Base-by-base conservation (phyloP, 2,888 invertebrate genomes). In the Drosophila paramelanica region DNA sequence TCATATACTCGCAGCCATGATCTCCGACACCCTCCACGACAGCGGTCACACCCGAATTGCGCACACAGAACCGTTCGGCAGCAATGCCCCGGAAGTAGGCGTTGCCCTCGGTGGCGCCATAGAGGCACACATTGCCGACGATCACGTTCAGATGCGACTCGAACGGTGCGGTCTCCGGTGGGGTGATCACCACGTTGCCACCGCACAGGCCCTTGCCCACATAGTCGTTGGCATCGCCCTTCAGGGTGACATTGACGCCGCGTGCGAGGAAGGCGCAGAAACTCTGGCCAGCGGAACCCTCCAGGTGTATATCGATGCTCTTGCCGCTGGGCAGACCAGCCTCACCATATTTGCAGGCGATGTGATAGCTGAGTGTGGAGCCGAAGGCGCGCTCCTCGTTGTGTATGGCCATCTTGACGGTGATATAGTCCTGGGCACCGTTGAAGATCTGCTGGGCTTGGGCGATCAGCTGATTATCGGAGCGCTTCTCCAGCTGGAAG, bases 1-100 rank as follows among this genome's bases (percentile, higher is more conserved):
- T 99, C 99, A 99, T 99, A 93, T 99, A 99, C 93, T 99, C 99
- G 94, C 99, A 99, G 65, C 98, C 99, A 93, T 99, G 99, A 93
- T 99, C 99, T 42, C 99, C 99, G 64, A 98, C 98, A 57, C 99
- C 99, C 93, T 99, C 99, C 73, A 97, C 97, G 14, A 99, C 98
- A 13, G 99, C 98, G 33, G 95, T 94, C 42, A 97, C 99, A 4
- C 99, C 99, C 0, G 98, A 99, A 93, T 99, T 99, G 73, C 99
- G 95, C 17, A 99, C 99, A 91, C 98, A 98, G 94, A 99, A 99
- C 31, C 99, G 95, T 93, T 99, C 99, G 13, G 99, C 98, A 0
- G 98, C 99, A 83, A 99, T 98, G 59, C 99, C 98, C 56, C 98
- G 94, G 94, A 99, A 98, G 93, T 96, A 98, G 0, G 98, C 98